These are phyloP conservation scores for Folsomia manolachei DNA, from an alignment of 2,888 invertebrate genomes.

Conservation along the genomic window DNA sequence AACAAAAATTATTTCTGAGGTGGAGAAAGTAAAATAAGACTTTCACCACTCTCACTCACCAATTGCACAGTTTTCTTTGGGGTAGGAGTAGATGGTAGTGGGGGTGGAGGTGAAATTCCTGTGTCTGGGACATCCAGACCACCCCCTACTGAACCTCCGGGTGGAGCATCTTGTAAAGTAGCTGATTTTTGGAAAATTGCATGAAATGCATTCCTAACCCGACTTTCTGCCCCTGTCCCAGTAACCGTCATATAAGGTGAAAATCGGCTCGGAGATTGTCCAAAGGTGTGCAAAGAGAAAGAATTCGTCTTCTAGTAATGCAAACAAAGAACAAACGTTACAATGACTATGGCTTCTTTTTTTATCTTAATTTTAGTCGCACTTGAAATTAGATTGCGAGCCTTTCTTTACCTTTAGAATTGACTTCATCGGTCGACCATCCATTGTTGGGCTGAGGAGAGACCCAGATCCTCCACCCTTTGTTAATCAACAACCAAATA, in stretches of 20 bases:
- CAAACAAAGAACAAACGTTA: too few relatives aligned
- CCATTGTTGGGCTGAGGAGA: constrained; percentile 34
- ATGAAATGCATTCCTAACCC: constrained; percentile 83
- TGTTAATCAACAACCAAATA: not conserved
- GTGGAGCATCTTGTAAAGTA: constrained; percentile 77
- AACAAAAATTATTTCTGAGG: too few relatives aligned
- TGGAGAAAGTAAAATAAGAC: too few relatives aligned
- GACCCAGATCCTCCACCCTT: constrained; percentile 34
- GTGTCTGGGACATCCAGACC: constrained; percentile 9
- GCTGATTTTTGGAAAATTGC: constrained; percentile 85
- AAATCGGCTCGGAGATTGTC: constrained; percentile 54
- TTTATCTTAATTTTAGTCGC: too few relatives aligned
- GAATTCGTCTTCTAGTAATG: constrained; percentile 90
- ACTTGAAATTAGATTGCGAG: too few relatives aligned
- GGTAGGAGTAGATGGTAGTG: too few relatives aligned
- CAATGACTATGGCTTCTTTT: too few relatives aligned
- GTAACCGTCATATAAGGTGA: constrained; percentile 76
- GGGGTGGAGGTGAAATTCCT: constrained; percentile 56
- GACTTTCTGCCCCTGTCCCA: constrained; percentile 82
- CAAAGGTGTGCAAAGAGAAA: constrained; percentile 63
- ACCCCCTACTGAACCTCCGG: constrained; percentile 59
- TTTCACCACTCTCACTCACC: too few relatives aligned
- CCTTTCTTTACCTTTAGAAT: too few relatives aligned
- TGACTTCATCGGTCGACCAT: constrained; percentile 68
- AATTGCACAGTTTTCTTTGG: constrained; percentile 80